These are phyloP conservation scores for Bucco capensis DNA, from an alignment of 2,113 vertebrate species.

Conservation along the genomic window DNA sequence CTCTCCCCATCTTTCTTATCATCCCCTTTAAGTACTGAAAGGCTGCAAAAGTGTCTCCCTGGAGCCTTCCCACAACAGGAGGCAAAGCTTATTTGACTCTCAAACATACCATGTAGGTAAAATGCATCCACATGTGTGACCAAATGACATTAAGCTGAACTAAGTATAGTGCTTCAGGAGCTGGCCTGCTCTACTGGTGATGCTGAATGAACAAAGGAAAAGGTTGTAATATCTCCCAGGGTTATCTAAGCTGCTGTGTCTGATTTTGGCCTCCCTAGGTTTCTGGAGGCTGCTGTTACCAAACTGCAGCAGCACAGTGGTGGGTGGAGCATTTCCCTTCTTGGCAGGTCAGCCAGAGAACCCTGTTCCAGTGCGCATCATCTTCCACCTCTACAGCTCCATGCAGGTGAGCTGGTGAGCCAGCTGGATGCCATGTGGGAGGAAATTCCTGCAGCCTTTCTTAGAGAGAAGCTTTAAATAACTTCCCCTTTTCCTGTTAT, in stretches of 20 bases:
- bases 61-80: too few species aligned
- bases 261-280: neutral
- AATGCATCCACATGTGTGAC: neutral
- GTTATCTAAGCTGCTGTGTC: neutral
- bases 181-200: neutral
- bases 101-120: neutral
- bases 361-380: neutral
- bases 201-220: neutral
- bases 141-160: neutral
- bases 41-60: too few species aligned
- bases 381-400: neutral
- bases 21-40: too few species aligned
- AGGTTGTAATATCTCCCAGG: neutral
- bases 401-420: neutral
- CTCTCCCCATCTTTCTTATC: too few species aligned
- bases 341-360: neutral
- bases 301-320: neutral
- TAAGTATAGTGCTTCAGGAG: neutral
- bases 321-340: slow-evolving; percentile 2
- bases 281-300: neutral
- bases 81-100: neutral
- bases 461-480: neutral
- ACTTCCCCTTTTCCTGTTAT: neutral
- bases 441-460: neutral
- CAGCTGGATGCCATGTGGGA: neutral